Conservation (phyloP, 2,797 vertebrate genomes). For the Poecilia picta region DNA sequence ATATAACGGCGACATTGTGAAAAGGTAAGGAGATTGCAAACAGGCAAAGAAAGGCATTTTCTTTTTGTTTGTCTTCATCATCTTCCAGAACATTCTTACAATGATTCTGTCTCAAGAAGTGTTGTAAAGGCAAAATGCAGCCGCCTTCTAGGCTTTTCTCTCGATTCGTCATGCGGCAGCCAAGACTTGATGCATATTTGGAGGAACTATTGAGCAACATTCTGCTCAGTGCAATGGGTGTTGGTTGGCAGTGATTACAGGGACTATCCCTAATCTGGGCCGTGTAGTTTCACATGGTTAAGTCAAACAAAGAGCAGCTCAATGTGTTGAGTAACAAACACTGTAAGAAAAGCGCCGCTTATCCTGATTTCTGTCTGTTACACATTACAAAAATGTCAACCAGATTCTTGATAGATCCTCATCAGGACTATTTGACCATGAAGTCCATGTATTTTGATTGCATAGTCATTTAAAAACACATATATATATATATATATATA, state of each 20-base stretch:
- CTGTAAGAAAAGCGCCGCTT: not conserved
- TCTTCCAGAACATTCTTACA: not conserved
- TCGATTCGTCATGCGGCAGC: not conserved
- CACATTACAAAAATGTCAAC: not conserved
- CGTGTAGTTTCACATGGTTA: slow-evolving; percentile 39
- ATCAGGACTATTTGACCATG: not conserved
- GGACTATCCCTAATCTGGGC: slow-evolving; percentile 18
- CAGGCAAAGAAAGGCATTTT: not conserved
- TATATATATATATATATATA: not conserved
- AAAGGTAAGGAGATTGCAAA: slow-evolving; percentile 76
- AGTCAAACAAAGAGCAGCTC: slow-evolving; percentile 1
- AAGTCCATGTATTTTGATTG: not conserved
- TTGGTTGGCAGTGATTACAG: slow-evolving; percentile 10
- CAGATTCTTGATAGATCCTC: not conserved
- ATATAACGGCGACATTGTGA: slow-evolving; percentile 66
- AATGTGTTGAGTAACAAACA: slow-evolving; percentile 26
- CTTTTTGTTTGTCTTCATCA: not conserved
- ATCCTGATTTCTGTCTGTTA: not conserved
- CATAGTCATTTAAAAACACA: not conserved
- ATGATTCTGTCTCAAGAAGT: not conserved
- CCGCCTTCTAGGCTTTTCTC: too few relatives aligned
- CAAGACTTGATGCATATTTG: not conserved
- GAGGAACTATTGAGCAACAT: slow-evolving; percentile 11
- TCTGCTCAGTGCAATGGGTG: slow-evolving; percentile 21
- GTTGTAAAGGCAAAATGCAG: not conserved